A percentile compares a stretch with the other conserved stretches of the same genome.
Evolutionary conservation across 1,140 invertebrate species (phyloP).

Genomic region (Bombus sibiricus): DNA sequence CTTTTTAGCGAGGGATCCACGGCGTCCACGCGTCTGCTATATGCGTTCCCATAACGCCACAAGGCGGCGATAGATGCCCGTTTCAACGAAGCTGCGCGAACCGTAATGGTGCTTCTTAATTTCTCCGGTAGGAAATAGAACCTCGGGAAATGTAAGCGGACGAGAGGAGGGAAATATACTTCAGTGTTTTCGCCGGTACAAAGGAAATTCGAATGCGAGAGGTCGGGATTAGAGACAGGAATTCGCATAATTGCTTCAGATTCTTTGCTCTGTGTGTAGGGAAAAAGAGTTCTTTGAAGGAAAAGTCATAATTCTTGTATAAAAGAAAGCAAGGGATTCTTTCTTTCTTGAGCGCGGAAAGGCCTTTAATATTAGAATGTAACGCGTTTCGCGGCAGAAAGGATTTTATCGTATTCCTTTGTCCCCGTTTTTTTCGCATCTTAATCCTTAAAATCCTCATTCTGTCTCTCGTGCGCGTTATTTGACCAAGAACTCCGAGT

Average conservation of each 20-base stretch:
- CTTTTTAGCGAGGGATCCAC: constrained; percentile 76
- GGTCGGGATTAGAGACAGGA: constrained; percentile 29
- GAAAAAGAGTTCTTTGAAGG: constrained; percentile 32
- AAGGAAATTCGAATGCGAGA: constrained; percentile 33
- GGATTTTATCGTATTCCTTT: constrained; percentile 30
- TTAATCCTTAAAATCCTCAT: constrained; percentile 19
- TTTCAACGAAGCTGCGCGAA: constrained; percentile 31
- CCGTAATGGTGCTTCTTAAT: constrained; percentile 69
- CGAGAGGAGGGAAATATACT: constrained; percentile 37
- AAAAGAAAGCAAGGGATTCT: constrained; percentile 17
- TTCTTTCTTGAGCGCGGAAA: not conserved
- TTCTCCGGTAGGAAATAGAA: constrained; percentile 48
- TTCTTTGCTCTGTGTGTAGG: constrained; percentile 14
- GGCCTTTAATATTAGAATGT: constrained; percentile 41
- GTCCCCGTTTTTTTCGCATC: constrained; percentile 4
- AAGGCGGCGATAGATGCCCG: constrained; percentile 45
- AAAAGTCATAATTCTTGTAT: constrained; percentile 31
- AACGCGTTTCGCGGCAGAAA: constrained; percentile 11
- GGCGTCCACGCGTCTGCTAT: constrained; percentile 71
- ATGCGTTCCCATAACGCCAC: constrained; percentile 65
- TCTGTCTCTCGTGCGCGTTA: not conserved
- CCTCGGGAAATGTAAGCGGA: constrained; percentile 49
- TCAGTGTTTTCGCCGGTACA: constrained; percentile 22
- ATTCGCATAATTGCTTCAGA: constrained; percentile 37
- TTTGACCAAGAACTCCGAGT: not conserved